Conservation (phyloP, 30 jellyfish, hydroid and myxozoan genomes). For the Chrysaora quinquecirrha region DNA sequence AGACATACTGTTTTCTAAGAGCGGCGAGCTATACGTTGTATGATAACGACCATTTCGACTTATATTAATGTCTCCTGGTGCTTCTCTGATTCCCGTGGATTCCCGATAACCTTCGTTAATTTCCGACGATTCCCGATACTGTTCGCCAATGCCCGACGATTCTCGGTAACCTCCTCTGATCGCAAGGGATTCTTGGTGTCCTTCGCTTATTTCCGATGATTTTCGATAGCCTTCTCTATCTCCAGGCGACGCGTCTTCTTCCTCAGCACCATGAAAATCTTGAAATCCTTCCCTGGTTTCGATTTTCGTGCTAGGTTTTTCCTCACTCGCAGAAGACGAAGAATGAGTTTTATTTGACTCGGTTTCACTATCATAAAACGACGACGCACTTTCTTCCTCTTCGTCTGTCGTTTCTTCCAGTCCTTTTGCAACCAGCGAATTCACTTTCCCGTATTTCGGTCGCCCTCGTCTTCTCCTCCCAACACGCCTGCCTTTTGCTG, state of each 20-base stretch:
- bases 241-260: background rate
- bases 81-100: background rate
- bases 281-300: no score
- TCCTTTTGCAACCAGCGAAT: conserved; percentile 85
- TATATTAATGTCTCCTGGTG: no score
- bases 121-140: background rate
- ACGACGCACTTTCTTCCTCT: conserved; percentile 13
- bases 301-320: background rate
- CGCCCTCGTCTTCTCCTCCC: conserved; percentile 16
- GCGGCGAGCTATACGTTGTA: background rate
- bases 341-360: background rate
- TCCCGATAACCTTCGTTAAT: background rate
- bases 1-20: background rate
- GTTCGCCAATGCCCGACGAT: background rate
- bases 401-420: conserved; percentile 64
- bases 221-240: background rate
- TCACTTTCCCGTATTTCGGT: conserved; percentile 41
- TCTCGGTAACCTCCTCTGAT: background rate
- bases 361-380: conserved; percentile 5
- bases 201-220: background rate
- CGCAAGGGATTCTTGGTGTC: background rate
- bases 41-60: background rate
- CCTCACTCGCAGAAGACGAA: background rate
- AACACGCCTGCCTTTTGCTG: background rate
- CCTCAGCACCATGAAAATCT: no score